phyloP scores from a whole-genome alignment of 2,888 invertebrate species.

The Lasioglossum marginatum region DNA sequence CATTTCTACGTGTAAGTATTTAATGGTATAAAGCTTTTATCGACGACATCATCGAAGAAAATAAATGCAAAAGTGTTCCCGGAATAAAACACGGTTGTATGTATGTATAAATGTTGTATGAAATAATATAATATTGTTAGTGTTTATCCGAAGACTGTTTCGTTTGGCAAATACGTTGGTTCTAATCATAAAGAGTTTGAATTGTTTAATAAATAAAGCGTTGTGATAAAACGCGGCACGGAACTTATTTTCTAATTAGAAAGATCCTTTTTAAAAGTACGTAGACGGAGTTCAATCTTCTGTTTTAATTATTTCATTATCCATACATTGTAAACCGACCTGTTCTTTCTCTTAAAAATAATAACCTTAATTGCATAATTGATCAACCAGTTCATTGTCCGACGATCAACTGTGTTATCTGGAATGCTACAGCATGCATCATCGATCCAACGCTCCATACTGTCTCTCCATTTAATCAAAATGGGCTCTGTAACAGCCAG shows the following conservation, averaged over 20 bases:
- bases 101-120: not conserved
- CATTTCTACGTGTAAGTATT: not conserved
- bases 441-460: not conserved
- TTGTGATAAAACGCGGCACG: not conserved
- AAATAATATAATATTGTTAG: not conserved
- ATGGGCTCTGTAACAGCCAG: not conserved
- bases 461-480: not conserved
- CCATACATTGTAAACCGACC: not conserved
- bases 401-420: not conserved
- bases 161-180: not conserved
- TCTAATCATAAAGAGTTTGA: not conserved
- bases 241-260: not conserved
- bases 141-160: not conserved
- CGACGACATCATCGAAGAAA: not conserved
- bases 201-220: not conserved
- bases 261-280: not conserved
- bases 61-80: not conserved
- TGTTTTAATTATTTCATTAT: not conserved
- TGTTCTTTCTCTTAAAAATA: not conserved
- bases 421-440: not conserved
- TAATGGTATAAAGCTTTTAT: not conserved
- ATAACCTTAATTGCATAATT: not conserved
- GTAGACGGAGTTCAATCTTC: not conserved
- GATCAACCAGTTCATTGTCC: not conserved
- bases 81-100: not conserved